Evolutionary conservation across 2,113 vertebrate genomes (phyloP).

Genomic region (Hippocampus zosterae): DNA sequence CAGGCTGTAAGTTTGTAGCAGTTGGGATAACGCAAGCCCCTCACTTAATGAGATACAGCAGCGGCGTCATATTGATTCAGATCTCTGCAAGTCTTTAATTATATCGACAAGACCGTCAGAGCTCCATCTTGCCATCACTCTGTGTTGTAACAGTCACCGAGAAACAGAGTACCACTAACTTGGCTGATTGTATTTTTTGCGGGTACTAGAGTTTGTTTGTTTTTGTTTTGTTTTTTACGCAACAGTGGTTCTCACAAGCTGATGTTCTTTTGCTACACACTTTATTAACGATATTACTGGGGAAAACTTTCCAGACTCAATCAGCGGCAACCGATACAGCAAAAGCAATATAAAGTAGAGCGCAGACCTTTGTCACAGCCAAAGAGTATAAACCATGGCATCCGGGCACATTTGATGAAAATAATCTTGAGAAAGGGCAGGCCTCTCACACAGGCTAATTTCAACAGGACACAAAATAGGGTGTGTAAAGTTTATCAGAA

Average conservation of each 20-base stretch:
- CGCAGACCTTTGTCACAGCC: not conserved
- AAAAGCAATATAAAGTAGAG: not conserved
- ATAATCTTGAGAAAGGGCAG: not conserved
- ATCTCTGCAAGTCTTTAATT: constrained; percentile 18
- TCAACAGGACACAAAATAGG: no score
- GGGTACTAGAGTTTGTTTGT: not conserved
- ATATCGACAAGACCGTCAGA: constrained; percentile 12
- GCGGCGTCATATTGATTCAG: constrained; percentile 30
- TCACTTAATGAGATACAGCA: constrained; percentile 30
- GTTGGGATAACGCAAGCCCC: constrained; percentile 12
- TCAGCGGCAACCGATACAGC: constrained; percentile 1
- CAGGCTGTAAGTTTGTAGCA: constrained; percentile 19
- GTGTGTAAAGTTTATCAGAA: no score
- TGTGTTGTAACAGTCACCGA: not conserved
- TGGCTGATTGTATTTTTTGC: constrained; percentile 5
- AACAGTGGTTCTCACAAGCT: not conserved
- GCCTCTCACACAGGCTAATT: no score
- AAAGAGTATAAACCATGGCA: not conserved
- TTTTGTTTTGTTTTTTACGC: not conserved
- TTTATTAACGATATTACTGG: not conserved
- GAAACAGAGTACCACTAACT: constrained; percentile 16
- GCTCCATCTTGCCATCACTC: not conserved
- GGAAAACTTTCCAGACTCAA: not conserved
- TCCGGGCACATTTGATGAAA: not conserved
- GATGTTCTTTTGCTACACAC: not conserved